These are phyloP conservation scores for Meghimatium bilineatum DNA, from an alignment of 2,888 invertebrate species.

Conservation along the genomic window DNA sequence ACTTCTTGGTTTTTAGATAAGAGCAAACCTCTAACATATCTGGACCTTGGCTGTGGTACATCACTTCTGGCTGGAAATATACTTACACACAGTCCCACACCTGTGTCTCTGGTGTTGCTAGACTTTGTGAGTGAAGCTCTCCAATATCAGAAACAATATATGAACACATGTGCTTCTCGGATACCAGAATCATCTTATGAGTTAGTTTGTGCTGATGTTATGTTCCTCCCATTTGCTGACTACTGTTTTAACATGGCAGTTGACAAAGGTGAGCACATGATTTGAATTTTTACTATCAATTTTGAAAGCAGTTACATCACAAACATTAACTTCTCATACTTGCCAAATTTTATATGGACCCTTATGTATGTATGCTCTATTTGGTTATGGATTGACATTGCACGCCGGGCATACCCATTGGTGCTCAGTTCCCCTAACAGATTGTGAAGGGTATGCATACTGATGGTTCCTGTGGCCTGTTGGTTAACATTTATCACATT, in stretches of 20 bases:
- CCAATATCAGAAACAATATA: slow-evolving; percentile 31
- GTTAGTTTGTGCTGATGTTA: slow-evolving; percentile 47
- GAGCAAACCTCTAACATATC: not conserved
- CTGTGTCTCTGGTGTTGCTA: slow-evolving; percentile 33
- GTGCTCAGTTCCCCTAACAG: no score
- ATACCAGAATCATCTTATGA: slow-evolving; percentile 6
- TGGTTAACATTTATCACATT: no score
- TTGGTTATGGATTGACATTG: no score
- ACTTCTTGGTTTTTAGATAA: not conserved
- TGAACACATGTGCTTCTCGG: not conserved
- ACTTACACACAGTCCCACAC: slow-evolving; percentile 20
- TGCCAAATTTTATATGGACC: no score
- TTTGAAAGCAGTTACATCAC: not conserved
- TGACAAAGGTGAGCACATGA: slow-evolving; percentile 47
- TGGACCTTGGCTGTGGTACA: slow-evolving; percentile 50
- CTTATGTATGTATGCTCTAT: no score
- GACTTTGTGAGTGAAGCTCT: slow-evolving; percentile 50
- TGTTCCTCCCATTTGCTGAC: slow-evolving; percentile 44
- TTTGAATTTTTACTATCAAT: not conserved
- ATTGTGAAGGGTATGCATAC: no score
- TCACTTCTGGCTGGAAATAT: slow-evolving; percentile 39
- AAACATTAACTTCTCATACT: not conserved
- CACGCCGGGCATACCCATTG: no score
- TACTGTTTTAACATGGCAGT: slow-evolving; percentile 47
- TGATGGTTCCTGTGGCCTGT: no score